Percentiles rank a stretch among this genome's conserved stretches.
These are phyloP conservation scores for Trididemnum clinides DNA, from an alignment of 23 tunicate species.

Conservation along the genomic window DNA sequence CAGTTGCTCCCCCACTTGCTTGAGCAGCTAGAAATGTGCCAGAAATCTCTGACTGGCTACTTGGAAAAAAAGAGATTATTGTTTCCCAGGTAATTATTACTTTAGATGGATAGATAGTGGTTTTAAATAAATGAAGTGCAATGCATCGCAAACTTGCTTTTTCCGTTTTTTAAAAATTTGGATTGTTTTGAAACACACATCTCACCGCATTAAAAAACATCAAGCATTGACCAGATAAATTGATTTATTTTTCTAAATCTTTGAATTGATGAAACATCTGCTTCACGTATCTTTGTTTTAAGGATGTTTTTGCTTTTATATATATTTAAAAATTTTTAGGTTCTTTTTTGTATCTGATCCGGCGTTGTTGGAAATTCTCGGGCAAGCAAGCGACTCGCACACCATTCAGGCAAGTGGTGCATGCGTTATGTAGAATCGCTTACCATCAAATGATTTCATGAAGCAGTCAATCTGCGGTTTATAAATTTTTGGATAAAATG, in stretches of 20 bases:
- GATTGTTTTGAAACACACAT: background rate
- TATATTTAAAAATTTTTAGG: too few species aligned
- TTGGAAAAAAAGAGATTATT: slow-evolving; percentile 96
- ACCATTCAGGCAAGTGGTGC: slow-evolving; percentile 99
- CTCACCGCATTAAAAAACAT: too few species aligned
- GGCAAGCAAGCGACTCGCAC: slow-evolving; percentile 99
- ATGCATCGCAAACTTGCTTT: background rate
- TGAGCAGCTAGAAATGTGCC: slow-evolving; percentile 99
- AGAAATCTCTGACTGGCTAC: slow-evolving; percentile 96
- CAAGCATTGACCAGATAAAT: too few species aligned
- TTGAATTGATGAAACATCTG: too few species aligned
- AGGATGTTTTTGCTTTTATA: too few species aligned
- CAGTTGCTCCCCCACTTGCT: slow-evolving; percentile 95
- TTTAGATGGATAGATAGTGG: too few species aligned
- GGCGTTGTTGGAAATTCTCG: slow-evolving; percentile 96
- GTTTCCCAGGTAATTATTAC: slow-evolving; percentile 86
- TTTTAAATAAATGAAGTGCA: background rate
- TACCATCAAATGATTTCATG: too few species aligned
- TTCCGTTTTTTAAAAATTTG: background rate
- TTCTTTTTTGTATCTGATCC: slow-evolving; percentile 99
- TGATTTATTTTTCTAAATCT: too few species aligned
- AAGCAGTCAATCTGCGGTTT: too few species aligned
- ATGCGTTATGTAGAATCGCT: too few species aligned
- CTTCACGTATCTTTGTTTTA: too few species aligned
- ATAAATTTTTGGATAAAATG: too few species aligned